Evolutionary conservation across 1,140 invertebrate species (phyloP).

Genomic region (Cyclina sinensis): DNA sequence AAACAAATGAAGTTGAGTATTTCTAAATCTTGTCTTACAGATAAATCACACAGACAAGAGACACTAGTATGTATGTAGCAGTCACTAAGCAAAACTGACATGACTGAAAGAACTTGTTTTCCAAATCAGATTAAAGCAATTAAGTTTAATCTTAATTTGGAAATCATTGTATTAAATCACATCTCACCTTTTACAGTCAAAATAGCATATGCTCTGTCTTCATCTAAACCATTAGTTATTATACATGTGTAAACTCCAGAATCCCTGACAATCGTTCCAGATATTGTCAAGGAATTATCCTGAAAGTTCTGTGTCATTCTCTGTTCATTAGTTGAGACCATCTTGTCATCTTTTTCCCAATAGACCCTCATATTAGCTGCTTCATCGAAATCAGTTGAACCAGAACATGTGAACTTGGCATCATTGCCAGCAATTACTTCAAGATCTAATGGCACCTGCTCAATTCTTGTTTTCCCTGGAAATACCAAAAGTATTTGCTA

Average conservation of each 20-base stretch:
- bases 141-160: too few relatives aligned
- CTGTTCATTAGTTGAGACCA: conserved; percentile 93
- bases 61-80: too few relatives aligned
- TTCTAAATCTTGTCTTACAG: too few relatives aligned
- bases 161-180: too few relatives aligned
- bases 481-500: too few relatives aligned
- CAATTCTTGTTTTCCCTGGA: conserved; percentile 81
- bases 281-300: conserved; percentile 97
- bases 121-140: too few relatives aligned
- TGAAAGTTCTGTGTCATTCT: conserved; percentile 86
- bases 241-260: conserved; percentile 98
- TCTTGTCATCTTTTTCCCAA: conserved; percentile 83
- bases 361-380: conserved; percentile 77
- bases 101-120: too few relatives aligned
- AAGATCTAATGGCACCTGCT: conserved; percentile 80
- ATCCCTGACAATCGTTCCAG: conserved; percentile 97
- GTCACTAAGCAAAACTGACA: too few relatives aligned
- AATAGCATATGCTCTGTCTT: conserved; percentile 93
- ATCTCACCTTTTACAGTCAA: conserved; percentile 94
- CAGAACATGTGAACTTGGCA: conserved; percentile 85
- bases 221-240: conserved; percentile 96
- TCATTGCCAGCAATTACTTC: conserved; percentile 80
- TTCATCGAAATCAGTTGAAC: conserved; percentile 82
- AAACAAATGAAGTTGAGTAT: too few relatives aligned
- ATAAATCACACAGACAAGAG: too few relatives aligned